These are phyloP conservation scores for rat (Rattus norvegicus) DNA, from an alignment of 2,113 vertebrate genomes.

Conservation along the genomic window GRCr8 NC_086031.1:68341501-68342000, in stretches of 20 bases:
- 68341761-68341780: too few relatives aligned
- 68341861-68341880: background rate
- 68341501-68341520: background rate
- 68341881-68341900: background rate
- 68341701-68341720: too few relatives aligned
- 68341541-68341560: background rate
- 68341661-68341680: background rate
- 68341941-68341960: background rate
- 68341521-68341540: background rate
- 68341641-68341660: background rate
- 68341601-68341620: background rate
- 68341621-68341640: background rate
- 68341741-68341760: too few relatives aligned
- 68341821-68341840: background rate
- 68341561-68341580: slow-evolving; percentile 1
- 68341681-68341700: background rate
- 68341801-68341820: background rate
- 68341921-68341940: background rate
- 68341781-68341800: background rate
- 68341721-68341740: too few relatives aligned
- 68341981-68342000: background rate
- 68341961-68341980: background rate
- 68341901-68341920: slow-evolving; percentile 14
- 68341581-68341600: background rate
- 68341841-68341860: background rate